Evolutionary conservation across 2,113 vertebrate genomes (phyloP), one percentile per base, ranked within the genome.

Genomic region (Chloropsis hardwickii): DNA sequence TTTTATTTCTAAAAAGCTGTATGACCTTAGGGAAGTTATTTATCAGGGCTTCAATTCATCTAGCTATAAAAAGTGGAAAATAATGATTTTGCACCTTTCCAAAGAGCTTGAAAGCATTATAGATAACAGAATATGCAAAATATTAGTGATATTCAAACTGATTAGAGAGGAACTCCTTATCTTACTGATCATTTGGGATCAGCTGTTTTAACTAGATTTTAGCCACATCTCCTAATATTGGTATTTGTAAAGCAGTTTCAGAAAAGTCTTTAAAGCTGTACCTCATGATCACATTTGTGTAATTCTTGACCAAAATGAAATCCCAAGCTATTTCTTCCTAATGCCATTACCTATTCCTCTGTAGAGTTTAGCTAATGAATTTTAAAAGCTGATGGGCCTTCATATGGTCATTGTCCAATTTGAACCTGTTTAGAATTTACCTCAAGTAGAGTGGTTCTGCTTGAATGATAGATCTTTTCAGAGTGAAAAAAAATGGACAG

Each of bases 1-100:
- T 72, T 91, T 92, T 69, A 77, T 73, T 91, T 84, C 57, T 92
- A 61, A 91, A 70, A 85, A 92, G 40, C n/a, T 53, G 11, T 81
- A n/a, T 85, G 58, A 87, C 74, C 42, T 82, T 40, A 73, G 62
- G 71, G 50, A 87, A 82, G n/a, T 80, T 79, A 83, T 86, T 96
- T 88, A 90, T 87, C 72, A 57, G 11, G 29, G 23, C 27, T 91
- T 90, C 67, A 77, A 72, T 90, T 85, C 39, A 82, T 76, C 23
- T 42, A 51, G 6, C 47, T 77, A 51, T 51, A 82, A 90, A 65
- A 95, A 47, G 62, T 80, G 45, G 58, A 58, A 95, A 94, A 80
- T 50, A 86, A 71, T 88, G 47, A 66, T 90, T 95, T 94, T 72
- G 45, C 56, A 91, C 54, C 16, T 72, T 88, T 80, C 54, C 0